Conservation (phyloP, 2,888 invertebrate species). For the Crioceris asparagi region DNA sequence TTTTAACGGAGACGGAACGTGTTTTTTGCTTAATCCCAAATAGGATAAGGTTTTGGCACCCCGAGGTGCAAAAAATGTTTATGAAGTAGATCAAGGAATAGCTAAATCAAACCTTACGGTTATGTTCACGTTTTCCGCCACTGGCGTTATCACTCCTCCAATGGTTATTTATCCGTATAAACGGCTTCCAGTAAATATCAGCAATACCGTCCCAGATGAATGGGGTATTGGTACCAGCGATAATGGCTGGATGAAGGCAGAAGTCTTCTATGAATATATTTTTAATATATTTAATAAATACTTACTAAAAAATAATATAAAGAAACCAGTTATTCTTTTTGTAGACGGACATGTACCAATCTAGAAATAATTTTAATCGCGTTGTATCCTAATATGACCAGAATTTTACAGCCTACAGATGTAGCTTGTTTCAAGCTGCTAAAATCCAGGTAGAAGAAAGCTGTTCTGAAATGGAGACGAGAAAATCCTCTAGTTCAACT, state of each 20-base stretch:
- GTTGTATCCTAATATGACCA: constrained; percentile 13
- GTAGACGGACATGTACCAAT: constrained; percentile 16
- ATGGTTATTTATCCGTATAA: constrained; percentile 18
- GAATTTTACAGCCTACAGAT: constrained; percentile 14
- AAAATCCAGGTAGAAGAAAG: no score
- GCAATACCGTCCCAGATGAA: constrained; percentile 12
- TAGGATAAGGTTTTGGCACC: constrained; percentile 16
- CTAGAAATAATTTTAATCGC: constrained; percentile 13
- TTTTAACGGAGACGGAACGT: constrained; percentile 5
- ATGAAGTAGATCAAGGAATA: constrained; percentile 18
- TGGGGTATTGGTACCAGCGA: constrained; percentile 26
- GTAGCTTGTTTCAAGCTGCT: constrained; percentile 13
- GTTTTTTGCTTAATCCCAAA: constrained; percentile 20
- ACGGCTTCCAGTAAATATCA: constrained; percentile 20
- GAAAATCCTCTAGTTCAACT: no score
- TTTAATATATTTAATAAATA: constrained; percentile 22
- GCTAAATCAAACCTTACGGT: constrained; percentile 22
- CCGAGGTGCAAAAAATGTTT: constrained; percentile 22
- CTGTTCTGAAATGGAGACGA: no score
- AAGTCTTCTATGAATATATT: constrained; percentile 24
- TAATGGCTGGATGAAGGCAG: constrained; percentile 28
- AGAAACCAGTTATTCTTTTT: constrained; percentile 24
- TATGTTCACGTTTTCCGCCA: constrained; percentile 23
- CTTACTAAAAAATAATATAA: constrained; percentile 17
- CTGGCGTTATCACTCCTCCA: constrained; percentile 15